Evolutionary conservation across 2,888 invertebrate genomes (phyloP).

Genomic region (Conistra vaccinii): DNA sequence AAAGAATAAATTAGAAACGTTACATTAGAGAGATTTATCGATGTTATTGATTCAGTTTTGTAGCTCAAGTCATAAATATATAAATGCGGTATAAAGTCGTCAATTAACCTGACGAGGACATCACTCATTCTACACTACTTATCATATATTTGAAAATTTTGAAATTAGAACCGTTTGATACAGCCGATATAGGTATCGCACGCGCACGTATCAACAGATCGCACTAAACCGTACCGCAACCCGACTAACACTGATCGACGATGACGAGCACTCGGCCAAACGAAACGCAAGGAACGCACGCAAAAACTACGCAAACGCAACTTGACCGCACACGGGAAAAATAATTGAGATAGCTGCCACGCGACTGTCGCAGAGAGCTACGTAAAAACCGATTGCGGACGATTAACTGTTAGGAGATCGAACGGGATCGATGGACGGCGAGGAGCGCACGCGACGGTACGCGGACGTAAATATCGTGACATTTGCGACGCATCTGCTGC

Average conservation of each 20-base stretch:
- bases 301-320: slow-evolving; percentile 69
- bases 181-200: slow-evolving; percentile 1
- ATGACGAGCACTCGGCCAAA: slow-evolving; percentile 63
- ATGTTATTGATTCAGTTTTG: slow-evolving; percentile 12
- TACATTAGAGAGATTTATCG: slow-evolving; percentile 37
- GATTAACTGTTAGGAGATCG: slow-evolving; percentile 76
- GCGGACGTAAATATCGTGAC: slow-evolving; percentile 84
- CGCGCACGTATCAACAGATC: slow-evolving; percentile 43
- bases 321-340: slow-evolving; percentile 62
- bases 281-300: slow-evolving; percentile 64
- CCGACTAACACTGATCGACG: slow-evolving; percentile 71
- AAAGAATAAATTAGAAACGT: slow-evolving; percentile 35
- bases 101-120: slow-evolving; percentile 20
- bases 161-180: slow-evolving; percentile 21
- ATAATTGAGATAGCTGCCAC: slow-evolving; percentile 67
- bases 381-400: slow-evolving; percentile 75
- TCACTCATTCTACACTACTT: slow-evolving; percentile 23
- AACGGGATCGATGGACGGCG: slow-evolving; percentile 79
- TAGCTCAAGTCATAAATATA: slow-evolving; percentile 8
- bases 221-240: slow-evolving; percentile 70
- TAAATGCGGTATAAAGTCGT: slow-evolving; percentile 12
- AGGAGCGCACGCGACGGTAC: slow-evolving; percentile 77
- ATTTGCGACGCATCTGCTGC: slow-evolving; percentile 66
- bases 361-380: slow-evolving; percentile 64
- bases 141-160: slow-evolving; percentile 13